Evolutionary conservation across 2,888 invertebrate species (phyloP).

Genomic region (Heliconius hortense): DNA sequence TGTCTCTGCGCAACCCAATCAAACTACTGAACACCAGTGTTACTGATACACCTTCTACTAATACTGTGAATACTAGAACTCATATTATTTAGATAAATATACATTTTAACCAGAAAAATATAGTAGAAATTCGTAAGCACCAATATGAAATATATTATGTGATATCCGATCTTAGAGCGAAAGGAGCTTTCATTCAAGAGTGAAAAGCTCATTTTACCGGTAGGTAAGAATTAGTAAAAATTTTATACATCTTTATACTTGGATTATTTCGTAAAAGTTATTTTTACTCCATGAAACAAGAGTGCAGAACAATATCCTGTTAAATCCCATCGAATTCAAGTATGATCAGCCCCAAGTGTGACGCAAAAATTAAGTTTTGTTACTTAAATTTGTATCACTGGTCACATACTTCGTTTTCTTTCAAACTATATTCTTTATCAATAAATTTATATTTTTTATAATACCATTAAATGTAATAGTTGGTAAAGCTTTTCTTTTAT

Average conservation of each 20-base stretch:
- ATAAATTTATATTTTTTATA: too few species aligned
- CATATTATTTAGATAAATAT: constrained; percentile 21
- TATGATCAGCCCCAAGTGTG: too few species aligned
- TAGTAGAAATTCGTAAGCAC: constrained; percentile 21
- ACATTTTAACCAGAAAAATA: constrained; percentile 23
- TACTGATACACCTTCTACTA: constrained; percentile 44
- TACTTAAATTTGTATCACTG: too few species aligned
- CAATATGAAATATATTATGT: neutral
- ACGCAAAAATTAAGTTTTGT: too few species aligned
- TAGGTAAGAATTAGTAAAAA: too few species aligned
- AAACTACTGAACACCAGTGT: constrained; percentile 71
- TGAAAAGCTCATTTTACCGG: neutral
- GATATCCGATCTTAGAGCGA: constrained; percentile 11
- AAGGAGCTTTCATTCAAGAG: neutral
- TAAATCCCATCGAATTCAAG: too few species aligned
- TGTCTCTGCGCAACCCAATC: constrained; percentile 81
- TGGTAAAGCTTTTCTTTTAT: too few species aligned
- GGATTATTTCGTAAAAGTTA: too few species aligned
- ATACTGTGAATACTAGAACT: constrained; percentile 44
- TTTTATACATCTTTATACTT: too few species aligned
- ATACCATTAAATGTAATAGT: too few species aligned
- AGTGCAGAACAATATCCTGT: too few species aligned
- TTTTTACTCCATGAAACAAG: too few species aligned
- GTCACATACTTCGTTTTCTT: neutral
- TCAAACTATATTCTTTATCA: neutral